These are phyloP conservation scores for Punctoribates punctum DNA, from an alignment of 2,888 invertebrate species.

Conservation along the genomic window DNA sequence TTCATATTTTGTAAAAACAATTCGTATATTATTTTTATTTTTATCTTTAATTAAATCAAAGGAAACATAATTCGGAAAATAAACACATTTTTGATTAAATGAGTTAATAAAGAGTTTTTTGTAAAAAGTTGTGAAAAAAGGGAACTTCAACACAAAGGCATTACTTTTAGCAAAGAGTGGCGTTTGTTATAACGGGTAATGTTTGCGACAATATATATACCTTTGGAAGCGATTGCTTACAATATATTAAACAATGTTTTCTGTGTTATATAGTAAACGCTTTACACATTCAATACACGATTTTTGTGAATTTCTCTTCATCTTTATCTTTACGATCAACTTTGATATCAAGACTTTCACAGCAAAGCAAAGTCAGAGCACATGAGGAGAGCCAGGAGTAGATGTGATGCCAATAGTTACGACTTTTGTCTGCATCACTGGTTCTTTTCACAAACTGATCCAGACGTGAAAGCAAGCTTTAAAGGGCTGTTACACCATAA, in stretches of 20 bases:
- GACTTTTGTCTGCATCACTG: constrained; percentile 35
- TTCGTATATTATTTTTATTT: too few species aligned
- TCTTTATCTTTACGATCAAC: constrained; percentile 15
- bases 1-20: too few species aligned
- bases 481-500: constrained; percentile 31
- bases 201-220: neutral
- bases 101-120: too few species aligned
- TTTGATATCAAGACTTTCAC: constrained; percentile 31
- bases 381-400: neutral
- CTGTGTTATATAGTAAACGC: neutral
- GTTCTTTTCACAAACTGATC: constrained; percentile 36
- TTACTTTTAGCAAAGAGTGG: neutral
- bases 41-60: too few species aligned
- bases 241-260: constrained; percentile 24
- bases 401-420: constrained; percentile 9
- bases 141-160: neutral
- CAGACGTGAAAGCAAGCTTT: constrained; percentile 27
- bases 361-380: neutral
- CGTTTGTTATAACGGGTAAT: neutral
- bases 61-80: too few species aligned
- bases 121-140: too few species aligned
- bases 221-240: constrained; percentile 13
- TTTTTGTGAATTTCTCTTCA: constrained; percentile 14
- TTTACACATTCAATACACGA: constrained; percentile 37
- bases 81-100: too few species aligned